A percentile compares a stretch with the other conserved stretches of the same genome.
Conservation (phyloP, 2,888 invertebrate species). For the Gisinianus flammeolus region DNA sequence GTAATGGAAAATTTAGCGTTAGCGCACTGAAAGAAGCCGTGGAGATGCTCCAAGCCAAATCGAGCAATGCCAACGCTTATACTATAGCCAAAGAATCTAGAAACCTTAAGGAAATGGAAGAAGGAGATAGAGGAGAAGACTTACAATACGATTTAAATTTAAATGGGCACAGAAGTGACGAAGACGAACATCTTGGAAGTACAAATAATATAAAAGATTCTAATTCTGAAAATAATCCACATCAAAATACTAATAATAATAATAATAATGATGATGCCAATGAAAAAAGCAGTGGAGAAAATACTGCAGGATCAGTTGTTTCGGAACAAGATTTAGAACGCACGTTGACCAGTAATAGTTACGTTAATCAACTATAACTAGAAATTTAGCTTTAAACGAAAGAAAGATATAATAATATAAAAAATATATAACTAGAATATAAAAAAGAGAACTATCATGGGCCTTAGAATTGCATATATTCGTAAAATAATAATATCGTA, state of each 20-base stretch:
- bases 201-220: conserved; percentile 27
- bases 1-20: conserved; percentile 39
- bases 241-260: conserved; percentile 7
- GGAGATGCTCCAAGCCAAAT: conserved; percentile 28
- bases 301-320: too few relatives aligned
- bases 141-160: background rate
- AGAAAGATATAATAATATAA: conserved; percentile 3
- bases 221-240: background rate
- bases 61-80: background rate
- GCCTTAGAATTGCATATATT: background rate
- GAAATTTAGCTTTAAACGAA: too few relatives aligned
- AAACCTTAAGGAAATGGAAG: background rate
- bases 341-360: conserved; percentile 15
- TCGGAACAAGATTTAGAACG: background rate
- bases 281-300: background rate
- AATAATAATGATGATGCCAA: conserved; percentile 23
- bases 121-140: conserved; percentile 24
- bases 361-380: too few relatives aligned
- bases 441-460: background rate
- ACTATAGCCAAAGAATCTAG: background rate
- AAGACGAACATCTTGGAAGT: conserved; percentile 12
- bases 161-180: background rate
- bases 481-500: too few relatives aligned
- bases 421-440: background rate
- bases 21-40: conserved; percentile 33